A percentile compares a stretch with the other conserved stretches of the same genome.
phyloP scores from a whole-genome alignment of 2,113 vertebrate genomes.

The Bos indicus region DNA sequence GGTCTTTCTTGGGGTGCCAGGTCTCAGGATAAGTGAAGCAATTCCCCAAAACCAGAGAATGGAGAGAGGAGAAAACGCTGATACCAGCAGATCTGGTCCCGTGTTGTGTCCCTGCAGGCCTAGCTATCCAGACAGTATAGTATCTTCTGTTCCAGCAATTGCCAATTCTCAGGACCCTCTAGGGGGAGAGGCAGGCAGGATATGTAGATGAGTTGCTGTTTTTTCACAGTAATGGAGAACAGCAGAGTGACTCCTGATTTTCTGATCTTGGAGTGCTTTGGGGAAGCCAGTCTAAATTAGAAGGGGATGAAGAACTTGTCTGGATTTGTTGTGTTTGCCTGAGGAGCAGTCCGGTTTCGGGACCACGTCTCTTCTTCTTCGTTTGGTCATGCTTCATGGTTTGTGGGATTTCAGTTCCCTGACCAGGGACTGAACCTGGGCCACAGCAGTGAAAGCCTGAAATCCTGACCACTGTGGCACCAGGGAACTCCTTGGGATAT shows the following conservation, averaged over 20 bases:
- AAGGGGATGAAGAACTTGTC: not conserved
- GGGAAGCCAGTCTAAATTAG: not conserved
- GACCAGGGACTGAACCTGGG: not conserved
- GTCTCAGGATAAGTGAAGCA: not conserved
- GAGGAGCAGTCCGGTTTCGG: not conserved
- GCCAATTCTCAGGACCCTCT: not conserved
- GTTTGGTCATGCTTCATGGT: not conserved
- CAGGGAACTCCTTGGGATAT: not conserved
- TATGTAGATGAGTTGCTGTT: not conserved
- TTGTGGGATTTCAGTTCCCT: not conserved
- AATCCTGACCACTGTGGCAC: not conserved
- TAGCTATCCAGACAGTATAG: not conserved
- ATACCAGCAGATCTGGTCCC: not conserved
- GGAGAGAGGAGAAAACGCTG: not conserved
- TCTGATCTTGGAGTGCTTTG: not conserved
- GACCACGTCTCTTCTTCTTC: not conserved
- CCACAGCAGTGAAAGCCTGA: not conserved
- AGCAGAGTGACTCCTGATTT: not conserved
- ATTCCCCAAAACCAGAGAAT: not conserved
- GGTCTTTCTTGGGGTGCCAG: not conserved
- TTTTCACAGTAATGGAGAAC: not conserved
- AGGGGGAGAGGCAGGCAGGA: not conserved
- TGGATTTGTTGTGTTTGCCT: not conserved
- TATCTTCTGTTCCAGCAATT: not conserved
- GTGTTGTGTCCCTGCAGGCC: not conserved